phyloP scores from a whole-genome alignment of 2,797 vertebrate genomes.

The Leptatherina wallacei region DNA sequence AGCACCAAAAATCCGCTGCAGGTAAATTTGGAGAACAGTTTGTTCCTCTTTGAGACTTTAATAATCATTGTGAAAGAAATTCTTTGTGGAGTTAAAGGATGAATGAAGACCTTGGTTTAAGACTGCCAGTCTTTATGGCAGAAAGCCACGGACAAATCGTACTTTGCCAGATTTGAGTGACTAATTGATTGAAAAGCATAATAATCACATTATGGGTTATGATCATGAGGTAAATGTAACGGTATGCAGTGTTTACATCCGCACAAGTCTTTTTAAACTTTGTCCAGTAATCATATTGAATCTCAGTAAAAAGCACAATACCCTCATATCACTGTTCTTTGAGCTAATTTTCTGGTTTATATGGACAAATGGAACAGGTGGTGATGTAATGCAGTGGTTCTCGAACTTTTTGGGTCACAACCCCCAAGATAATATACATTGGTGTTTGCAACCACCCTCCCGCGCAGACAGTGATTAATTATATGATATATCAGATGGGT shows the following conservation, averaged over 20 bases:
- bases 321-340: constrained; percentile 1
- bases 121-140: not conserved
- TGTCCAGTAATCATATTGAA: not conserved
- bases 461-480: no score
- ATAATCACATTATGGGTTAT: not conserved
- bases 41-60: not conserved
- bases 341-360: not conserved
- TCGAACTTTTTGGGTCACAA: no score
- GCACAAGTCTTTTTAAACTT: constrained; percentile 1
- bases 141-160: constrained; percentile 10
- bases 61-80: not conserved
- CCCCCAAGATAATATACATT: no score
- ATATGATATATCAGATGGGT: no score
- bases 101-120: not conserved
- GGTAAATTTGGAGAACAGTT: constrained; percentile 62
- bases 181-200: constrained; percentile 1
- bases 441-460: no score
- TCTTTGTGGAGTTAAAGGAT: not conserved
- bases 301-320: constrained; percentile 4
- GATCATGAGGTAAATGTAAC: constrained; percentile 6
- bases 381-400: not conserved
- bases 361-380: constrained; percentile 14
- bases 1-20: constrained; percentile 92
- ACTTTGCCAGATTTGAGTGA: constrained; percentile 7
- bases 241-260: constrained; percentile 13